These are phyloP conservation scores for Stictocephala bisonia DNA, from an alignment of 2,888 invertebrate species.

Conservation along the genomic window DNA sequence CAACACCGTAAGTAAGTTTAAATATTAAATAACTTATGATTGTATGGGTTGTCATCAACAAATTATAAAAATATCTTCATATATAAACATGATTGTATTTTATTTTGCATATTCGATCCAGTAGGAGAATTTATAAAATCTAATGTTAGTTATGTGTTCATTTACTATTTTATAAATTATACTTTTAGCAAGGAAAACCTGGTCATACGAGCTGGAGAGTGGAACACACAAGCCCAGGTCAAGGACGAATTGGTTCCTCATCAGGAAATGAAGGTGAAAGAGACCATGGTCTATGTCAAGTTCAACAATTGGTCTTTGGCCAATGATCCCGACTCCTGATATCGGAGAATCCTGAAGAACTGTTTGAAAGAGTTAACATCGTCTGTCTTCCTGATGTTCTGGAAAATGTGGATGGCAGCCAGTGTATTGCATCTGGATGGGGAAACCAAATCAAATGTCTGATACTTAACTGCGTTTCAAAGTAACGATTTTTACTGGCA, in stretches of 20 bases:
- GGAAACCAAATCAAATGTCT: constrained; percentile 80
- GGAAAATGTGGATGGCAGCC: constrained; percentile 66
- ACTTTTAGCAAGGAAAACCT: too few species aligned
- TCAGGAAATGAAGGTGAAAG: constrained; percentile 71
- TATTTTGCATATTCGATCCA: too few species aligned
- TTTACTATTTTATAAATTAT: too few species aligned
- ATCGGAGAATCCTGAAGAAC: constrained; percentile 68
- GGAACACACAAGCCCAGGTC: constrained; percentile 88
- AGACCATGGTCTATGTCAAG: constrained; percentile 67
- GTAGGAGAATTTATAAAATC: too few species aligned
- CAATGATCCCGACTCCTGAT: constrained; percentile 76
- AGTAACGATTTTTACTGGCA: too few species aligned
- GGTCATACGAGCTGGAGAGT: constrained; percentile 85
- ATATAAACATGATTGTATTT: too few species aligned
- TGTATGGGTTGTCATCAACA: too few species aligned
- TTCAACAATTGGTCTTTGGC: constrained; percentile 71
- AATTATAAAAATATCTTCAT: too few species aligned
- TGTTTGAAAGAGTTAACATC: constrained; percentile 76
- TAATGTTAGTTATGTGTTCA: too few species aligned
- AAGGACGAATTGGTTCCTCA: constrained; percentile 74
- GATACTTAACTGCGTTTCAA: too few species aligned
- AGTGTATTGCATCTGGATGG: constrained; percentile 84
- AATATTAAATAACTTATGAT: too few species aligned
- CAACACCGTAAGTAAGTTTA: too few species aligned
- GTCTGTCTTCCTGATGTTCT: constrained; percentile 75